Percentiles rank a stretch among this genome's conserved stretches.
phyloP scores from a whole-genome alignment of 2,113 vertebrate species.

The human region GRCh38 chr13:60983001-60983500 shows the following conservation, averaged over 20 bases:
- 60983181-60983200: conserved; percentile 46
- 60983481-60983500: neutral
- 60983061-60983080: conserved; percentile 53
- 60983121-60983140: conserved; percentile 44
- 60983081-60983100: conserved; percentile 54
- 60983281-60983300: neutral
- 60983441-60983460: conserved; percentile 28
- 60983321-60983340: conserved; percentile 1
- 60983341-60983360: conserved; percentile 33
- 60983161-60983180: conserved; percentile 49
- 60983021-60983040: conserved; percentile 39
- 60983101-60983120: conserved; percentile 42
- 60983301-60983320: neutral
- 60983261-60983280: neutral
- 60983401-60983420: neutral
- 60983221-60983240: neutral
- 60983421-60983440: neutral
- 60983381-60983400: conserved; percentile 15
- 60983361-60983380: neutral
- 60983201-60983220: neutral
- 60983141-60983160: conserved; percentile 37
- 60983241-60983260: conserved; percentile 3
- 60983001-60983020: conserved; percentile 41
- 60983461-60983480: neutral
- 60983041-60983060: conserved; percentile 55